A percentile compares a stretch with the other conserved stretches of the same genome.
Evolutionary conservation across 2,797 vertebrate genomes (phyloP).

Genomic region (Tragopan temminckii): DNA sequence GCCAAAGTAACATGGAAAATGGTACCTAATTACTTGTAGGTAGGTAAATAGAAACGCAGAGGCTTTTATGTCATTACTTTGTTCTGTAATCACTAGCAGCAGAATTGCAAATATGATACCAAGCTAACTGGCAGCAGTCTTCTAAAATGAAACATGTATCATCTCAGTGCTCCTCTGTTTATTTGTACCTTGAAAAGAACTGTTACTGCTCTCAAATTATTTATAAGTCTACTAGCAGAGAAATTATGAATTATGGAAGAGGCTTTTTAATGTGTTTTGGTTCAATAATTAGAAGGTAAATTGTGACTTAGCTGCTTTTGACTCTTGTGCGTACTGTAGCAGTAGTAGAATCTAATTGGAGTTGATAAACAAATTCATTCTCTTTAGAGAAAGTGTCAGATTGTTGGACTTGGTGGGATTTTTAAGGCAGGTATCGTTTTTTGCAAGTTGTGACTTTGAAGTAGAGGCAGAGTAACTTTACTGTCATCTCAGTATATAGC

Average conservation of each 20-base stretch:
- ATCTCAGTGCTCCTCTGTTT: neutral
- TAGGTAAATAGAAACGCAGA: neutral
- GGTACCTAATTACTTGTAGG: neutral
- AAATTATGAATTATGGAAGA: constrained; percentile 61
- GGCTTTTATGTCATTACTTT: neutral
- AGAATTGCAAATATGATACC: neutral
- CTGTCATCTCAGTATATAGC: neutral
- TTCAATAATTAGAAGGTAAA: constrained; percentile 16
- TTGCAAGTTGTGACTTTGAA: neutral
- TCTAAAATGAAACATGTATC: neutral
- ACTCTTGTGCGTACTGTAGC: neutral
- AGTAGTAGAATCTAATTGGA: neutral
- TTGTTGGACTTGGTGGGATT: neutral
- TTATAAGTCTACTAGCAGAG: constrained; percentile 42
- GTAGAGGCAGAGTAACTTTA: neutral
- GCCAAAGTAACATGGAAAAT: neutral
- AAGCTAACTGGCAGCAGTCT: neutral
- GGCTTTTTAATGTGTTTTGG: constrained; percentile 13
- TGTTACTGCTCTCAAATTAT: constrained; percentile 49
- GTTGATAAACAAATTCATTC: neutral
- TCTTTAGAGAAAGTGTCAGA: neutral
- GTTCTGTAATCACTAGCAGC: neutral
- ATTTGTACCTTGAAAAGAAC: neutral
- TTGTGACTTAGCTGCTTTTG: neutral
- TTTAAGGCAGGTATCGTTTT: neutral